Percentiles rank a stretch among this genome's conserved stretches.
Evolutionary conservation across 2,888 invertebrate genomes (phyloP).

Genomic region (Pseudolycoriella hygida): DNA sequence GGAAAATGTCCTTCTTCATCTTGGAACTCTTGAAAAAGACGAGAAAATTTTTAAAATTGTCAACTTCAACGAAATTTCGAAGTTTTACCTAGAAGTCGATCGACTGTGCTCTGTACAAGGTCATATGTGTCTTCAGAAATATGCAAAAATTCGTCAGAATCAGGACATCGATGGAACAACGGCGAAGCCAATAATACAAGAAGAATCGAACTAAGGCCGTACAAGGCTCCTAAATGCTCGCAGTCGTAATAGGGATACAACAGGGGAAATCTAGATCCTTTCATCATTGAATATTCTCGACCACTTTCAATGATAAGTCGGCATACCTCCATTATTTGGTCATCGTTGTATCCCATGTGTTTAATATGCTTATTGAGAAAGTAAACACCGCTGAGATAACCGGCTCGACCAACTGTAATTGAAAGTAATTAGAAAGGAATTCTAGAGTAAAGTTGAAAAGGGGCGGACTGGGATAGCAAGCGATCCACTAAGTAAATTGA

Average conservation of each 20-base stretch:
- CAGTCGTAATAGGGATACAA: slow-evolving; percentile 37
- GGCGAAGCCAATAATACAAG: slow-evolving; percentile 37
- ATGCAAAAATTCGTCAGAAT: no score
- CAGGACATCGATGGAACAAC: not conserved
- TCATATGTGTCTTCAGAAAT: not conserved
- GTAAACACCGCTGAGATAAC: slow-evolving; percentile 59
- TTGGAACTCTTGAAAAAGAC: no score
- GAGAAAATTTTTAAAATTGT: no score
- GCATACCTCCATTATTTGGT: slow-evolving; percentile 45
- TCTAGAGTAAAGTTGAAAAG: no score
- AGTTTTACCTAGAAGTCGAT: no score
- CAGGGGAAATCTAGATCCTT: slow-evolving; percentile 42
- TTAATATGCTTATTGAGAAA: slow-evolving; percentile 39
- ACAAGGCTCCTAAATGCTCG: slow-evolving; percentile 35
- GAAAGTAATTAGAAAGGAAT: no score
- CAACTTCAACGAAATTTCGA: no score
- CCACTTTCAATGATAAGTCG: slow-evolving; percentile 54
- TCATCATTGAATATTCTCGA: slow-evolving; percentile 39
- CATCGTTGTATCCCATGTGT: slow-evolving; percentile 23
- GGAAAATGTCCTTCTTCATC: slow-evolving; percentile 62
- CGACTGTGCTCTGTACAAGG: no score
- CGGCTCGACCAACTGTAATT: slow-evolving; percentile 44
- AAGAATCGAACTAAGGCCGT: slow-evolving; percentile 46
- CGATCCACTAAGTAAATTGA: no score
- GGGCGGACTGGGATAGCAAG: no score